Conservation (phyloP, 2,113 vertebrate genomes). For the Daubentonia madagascariensis region DNA sequence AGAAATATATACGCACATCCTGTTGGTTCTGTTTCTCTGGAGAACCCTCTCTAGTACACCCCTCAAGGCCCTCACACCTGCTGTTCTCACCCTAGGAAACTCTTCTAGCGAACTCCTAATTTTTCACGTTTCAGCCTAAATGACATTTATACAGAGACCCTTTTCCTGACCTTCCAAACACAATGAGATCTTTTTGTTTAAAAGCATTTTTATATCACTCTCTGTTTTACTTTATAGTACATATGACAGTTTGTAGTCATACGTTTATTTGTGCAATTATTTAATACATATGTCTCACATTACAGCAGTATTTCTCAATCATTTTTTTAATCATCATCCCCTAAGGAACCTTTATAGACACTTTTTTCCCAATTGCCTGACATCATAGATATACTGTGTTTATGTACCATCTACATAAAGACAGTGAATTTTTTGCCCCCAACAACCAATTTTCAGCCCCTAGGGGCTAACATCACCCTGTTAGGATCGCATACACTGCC, state of each 20-base stretch:
- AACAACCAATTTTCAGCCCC: neutral
- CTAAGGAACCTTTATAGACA: neutral
- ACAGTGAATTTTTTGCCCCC: neutral
- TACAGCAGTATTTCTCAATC: neutral
- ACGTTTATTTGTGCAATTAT: neutral
- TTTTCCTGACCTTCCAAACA: neutral
- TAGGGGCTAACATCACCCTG: fast-evolving
- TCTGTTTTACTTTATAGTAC: neutral
- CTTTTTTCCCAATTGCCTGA: neutral
- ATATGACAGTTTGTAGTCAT: neutral
- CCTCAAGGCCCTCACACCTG: neutral
- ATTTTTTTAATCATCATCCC: neutral
- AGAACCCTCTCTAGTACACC: neutral
- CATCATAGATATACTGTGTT: neutral
- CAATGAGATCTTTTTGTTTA: neutral
- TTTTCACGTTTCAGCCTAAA: neutral
- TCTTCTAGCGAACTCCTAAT: neutral
- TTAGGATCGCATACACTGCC: fast-evolving
- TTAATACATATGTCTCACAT: neutral
- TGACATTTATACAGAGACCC: neutral
- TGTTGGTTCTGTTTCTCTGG: neutral
- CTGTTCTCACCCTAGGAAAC: neutral
- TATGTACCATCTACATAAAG: neutral
- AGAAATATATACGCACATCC: no score
- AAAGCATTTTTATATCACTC: neutral